Base-by-base conservation (phyloP, 2,113 vertebrate genomes). In the Chaetodon trifascialis region DNA sequence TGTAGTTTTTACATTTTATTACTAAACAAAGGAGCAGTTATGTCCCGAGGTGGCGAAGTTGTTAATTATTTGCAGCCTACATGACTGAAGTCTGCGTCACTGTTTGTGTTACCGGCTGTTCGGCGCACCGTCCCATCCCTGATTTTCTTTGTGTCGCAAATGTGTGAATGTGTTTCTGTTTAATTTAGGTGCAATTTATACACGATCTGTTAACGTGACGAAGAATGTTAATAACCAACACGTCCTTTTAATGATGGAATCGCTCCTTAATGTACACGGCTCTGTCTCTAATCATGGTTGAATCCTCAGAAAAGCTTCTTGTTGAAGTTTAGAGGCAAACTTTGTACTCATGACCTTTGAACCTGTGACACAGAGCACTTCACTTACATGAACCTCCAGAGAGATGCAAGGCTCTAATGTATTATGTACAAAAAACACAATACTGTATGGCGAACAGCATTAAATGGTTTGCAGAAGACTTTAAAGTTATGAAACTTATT, bases 61-160 rank as follows among this genome's bases (percentile, higher is more conserved):
- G 72, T 86, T 84, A 60, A 83, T 70, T 64, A 74, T 79, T 72
- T 47, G 56, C 55, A 72, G 60, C 49, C 59, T 42, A n/a, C 49
- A 52, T 58, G 38, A 76, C 30, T 66, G 19, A 79, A 79, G 44
- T 68, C 66, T 69, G 5, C 11, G 21, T 85, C n/a, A 14, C 14
- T 66, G 79, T 77, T 71, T 85, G 67, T 56, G 7, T 47, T 79
- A 15, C 49, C 75, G 70, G 34, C 55, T 47, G 17, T 81, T 17
- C n/a, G 30, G 67, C 42, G 72, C 77, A 74, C 73, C 60, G 17
- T 54, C 6, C 46, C 42, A 11, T 59, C 11, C 0, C 1, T 6
- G 52, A 38, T 74, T 14, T 9, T 72, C 52, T 30, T 25, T 56
- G 5, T 60, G 68, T 75, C 30, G 51, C 55, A 63, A 68, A 44